Conservation (phyloP, 1,140 invertebrate species). For the Drosophila ogumai region DNA sequence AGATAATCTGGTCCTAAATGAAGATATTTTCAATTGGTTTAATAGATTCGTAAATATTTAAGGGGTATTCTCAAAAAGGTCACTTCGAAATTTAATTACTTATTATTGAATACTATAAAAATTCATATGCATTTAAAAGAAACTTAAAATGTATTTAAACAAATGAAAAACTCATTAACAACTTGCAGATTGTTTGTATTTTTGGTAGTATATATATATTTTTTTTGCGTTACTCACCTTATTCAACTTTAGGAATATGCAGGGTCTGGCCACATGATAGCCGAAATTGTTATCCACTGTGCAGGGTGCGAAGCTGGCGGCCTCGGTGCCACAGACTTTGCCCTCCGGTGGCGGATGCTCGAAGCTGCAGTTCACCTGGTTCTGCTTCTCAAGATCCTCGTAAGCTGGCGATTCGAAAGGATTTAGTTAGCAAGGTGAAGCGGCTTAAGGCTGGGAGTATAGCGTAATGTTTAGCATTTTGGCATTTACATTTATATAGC, state of each 20-base stretch:
- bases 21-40: no score
- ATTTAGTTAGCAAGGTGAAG: not conserved
- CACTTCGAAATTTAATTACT: no score
- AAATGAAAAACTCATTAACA: no score
- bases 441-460: not conserved
- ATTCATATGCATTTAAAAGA: no score
- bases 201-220: not conserved
- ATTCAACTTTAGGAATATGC: slow-evolving; percentile 93
- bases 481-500: slow-evolving; percentile 1
- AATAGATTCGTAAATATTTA: no score
- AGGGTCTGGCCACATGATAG: slow-evolving; percentile 91
- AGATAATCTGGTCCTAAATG: not conserved
- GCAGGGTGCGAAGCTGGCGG: slow-evolving; percentile 78
- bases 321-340: slow-evolving; percentile 77
- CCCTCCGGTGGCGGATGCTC: slow-evolving; percentile 61
- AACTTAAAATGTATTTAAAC: no score
- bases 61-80: no score
- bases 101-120: no score
- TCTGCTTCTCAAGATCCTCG: slow-evolving; percentile 74
- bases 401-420: slow-evolving; percentile 54
- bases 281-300: slow-evolving; percentile 90
- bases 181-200: not conserved
- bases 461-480: not conserved
- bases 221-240: slow-evolving; percentile 85
- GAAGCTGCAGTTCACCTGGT: slow-evolving; percentile 81